Evolutionary conservation across 2,113 vertebrate species (phyloP).

Genomic region (Anoplopoma fimbria): DNA sequence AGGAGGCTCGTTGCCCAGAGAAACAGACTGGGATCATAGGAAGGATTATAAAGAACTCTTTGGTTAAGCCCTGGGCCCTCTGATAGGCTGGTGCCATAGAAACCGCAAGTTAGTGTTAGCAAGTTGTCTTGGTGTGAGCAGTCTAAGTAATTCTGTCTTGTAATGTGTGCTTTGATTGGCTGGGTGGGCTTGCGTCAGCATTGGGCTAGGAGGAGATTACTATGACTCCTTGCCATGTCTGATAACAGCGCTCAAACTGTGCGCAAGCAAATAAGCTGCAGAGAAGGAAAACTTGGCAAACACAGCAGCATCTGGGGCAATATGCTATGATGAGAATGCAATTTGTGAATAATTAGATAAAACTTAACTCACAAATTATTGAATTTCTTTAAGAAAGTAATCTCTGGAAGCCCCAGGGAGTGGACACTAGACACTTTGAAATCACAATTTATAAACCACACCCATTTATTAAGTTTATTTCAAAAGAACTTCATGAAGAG

Average conservation of each 20-base stretch:
- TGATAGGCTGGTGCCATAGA: constrained; percentile 59
- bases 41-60: constrained; percentile 67
- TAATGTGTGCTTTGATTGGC: constrained; percentile 32
- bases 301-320: constrained; percentile 1
- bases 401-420: neutral
- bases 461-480: neutral
- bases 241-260: constrained; percentile 30
- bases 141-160: constrained; percentile 11
- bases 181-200: constrained; percentile 17
- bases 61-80: constrained; percentile 48
- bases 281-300: constrained; percentile 20
- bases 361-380: constrained; percentile 10
- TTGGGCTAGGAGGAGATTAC: constrained; percentile 10
- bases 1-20: constrained; percentile 66
- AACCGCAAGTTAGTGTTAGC: constrained; percentile 49
- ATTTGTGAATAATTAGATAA: constrained; percentile 30
- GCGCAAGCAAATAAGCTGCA: constrained; percentile 1
- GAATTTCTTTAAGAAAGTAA: neutral
- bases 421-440: neutral
- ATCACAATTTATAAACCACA: neutral
- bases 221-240: constrained; percentile 30
- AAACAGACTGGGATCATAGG: constrained; percentile 66
- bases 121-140: constrained; percentile 23
- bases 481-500: neutral
- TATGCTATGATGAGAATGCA: constrained; percentile 14